These are phyloP conservation scores for Caenorhabditis virilis DNA, from an alignment of 2,888 invertebrate genomes.

Conservation along the genomic window DNA sequence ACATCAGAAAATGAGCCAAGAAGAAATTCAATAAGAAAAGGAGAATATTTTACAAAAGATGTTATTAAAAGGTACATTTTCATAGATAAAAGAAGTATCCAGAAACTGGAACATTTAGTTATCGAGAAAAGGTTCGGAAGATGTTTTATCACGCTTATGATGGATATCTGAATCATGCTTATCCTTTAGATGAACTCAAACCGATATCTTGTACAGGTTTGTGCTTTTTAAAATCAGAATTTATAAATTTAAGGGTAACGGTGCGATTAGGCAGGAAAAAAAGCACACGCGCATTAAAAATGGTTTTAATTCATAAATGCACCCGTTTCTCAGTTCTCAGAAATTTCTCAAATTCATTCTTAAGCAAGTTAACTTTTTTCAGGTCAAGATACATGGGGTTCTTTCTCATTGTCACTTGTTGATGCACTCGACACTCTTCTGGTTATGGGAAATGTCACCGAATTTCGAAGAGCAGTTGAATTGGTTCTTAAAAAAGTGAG, in stretches of 20 bases:
- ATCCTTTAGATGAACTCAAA: slow-evolving; percentile 91
- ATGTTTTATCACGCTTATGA: slow-evolving; percentile 99
- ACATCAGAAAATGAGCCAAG: too few relatives aligned
- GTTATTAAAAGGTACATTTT: slow-evolving; percentile 1
- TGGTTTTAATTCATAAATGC: too few relatives aligned
- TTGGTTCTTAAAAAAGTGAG: slow-evolving; percentile 56
- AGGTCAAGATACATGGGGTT: slow-evolving; percentile 94
- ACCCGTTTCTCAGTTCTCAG: too few relatives aligned
- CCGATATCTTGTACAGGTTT: slow-evolving; percentile 85
- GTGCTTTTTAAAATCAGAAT: too few relatives aligned
- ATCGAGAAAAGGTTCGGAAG: slow-evolving; percentile 76
- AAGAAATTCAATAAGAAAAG: neutral
- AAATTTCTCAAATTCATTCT: too few relatives aligned
- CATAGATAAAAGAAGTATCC: too few relatives aligned
- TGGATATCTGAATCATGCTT: slow-evolving; percentile 89
- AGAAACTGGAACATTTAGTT: too few relatives aligned
- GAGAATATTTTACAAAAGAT: slow-evolving; percentile 4
- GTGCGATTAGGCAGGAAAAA: too few relatives aligned
- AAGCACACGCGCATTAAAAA: too few relatives aligned
- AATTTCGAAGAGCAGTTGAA: slow-evolving; percentile 75
- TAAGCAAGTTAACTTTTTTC: too few relatives aligned
- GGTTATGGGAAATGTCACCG: slow-evolving; percentile 93
- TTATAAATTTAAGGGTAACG: too few relatives aligned
- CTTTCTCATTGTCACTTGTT: slow-evolving; percentile 89
- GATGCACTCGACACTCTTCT: slow-evolving; percentile 83